phyloP scores from a whole-genome alignment of 2,113 vertebrate genomes.

The Seriola dumerili region DNA sequence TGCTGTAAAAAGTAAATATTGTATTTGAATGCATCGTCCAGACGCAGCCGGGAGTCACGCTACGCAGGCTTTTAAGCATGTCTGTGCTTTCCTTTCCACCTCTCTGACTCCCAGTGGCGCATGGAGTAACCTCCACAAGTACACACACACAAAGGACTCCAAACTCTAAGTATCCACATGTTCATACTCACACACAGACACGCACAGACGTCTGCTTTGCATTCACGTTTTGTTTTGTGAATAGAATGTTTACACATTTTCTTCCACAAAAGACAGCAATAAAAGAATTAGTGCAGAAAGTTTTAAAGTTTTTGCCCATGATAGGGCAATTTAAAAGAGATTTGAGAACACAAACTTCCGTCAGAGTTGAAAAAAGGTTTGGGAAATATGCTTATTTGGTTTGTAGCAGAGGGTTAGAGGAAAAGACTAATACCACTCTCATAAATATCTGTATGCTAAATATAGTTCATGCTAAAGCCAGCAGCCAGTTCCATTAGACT shows the following conservation, averaged over 20 bases:
- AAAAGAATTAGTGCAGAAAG: background rate
- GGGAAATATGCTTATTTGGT: background rate
- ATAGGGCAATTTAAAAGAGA: background rate
- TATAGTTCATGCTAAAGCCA: background rate
- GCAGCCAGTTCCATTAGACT: background rate
- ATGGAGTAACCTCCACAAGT: constrained; percentile 53
- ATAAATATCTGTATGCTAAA: background rate
- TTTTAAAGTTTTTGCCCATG: background rate
- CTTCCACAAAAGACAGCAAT: background rate
- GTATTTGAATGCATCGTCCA: constrained; percentile 78
- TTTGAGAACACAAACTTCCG: background rate
- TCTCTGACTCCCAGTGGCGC: constrained; percentile 69
- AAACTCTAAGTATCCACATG: constrained; percentile 49
- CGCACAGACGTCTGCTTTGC: constrained; percentile 37
- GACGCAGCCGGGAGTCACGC: constrained; percentile 76
- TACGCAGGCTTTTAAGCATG: constrained; percentile 61
- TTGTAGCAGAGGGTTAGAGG: background rate
- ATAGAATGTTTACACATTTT: constrained; percentile 1
- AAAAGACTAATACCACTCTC: background rate
- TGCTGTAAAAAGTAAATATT: constrained; percentile 82
- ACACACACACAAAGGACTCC: constrained; percentile 33
- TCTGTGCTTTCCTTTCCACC: constrained; percentile 78
- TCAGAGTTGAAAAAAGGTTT: background rate
- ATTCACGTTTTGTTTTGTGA: constrained; percentile 40
- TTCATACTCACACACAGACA: constrained; percentile 24